phyloP scores from a whole-genome alignment of 1,140 invertebrate species.

The Drosophila lowei region DNA sequence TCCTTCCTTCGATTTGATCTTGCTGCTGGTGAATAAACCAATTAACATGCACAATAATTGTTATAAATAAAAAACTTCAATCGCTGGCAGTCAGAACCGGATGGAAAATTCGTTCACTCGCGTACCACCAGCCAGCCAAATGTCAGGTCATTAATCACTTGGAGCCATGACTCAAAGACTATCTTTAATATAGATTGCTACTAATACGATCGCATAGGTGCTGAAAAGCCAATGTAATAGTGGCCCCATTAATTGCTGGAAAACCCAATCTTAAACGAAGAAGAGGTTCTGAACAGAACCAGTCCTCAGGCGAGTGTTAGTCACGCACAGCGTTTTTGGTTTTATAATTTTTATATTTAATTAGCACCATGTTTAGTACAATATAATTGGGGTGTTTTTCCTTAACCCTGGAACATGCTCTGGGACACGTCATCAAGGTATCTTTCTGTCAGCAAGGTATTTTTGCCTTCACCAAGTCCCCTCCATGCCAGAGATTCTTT shows the following conservation, averaged over 20 bases:
- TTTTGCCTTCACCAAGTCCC: constrained; percentile 17
- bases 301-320: constrained; percentile 14
- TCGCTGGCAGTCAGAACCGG: constrained; percentile 48
- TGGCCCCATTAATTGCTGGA: constrained; percentile 36
- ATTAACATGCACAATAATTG: constrained; percentile 60
- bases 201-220: constrained; percentile 19
- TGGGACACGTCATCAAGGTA: constrained; percentile 37
- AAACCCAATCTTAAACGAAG: constrained; percentile 8
- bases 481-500: constrained; percentile 26
- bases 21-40: constrained; percentile 68
- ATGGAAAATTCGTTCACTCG: constrained; percentile 46
- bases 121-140: constrained; percentile 23
- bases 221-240: constrained; percentile 39
- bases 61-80: constrained; percentile 38
- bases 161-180: constrained; percentile 36
- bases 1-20: constrained; percentile 14
- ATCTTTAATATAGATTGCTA: constrained; percentile 32
- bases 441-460: constrained; percentile 29
- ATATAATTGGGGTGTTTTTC: constrained; percentile 48
- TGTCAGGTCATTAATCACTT: constrained; percentile 49
- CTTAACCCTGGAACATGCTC: constrained; percentile 29
- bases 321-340: constrained; percentile 41
- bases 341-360: constrained; percentile 40
- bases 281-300: constrained; percentile 25
- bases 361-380: constrained; percentile 30